These are phyloP conservation scores for Venustoraphidia nigricollis DNA, from an alignment of 2,888 invertebrate genomes.

Conservation along the genomic window DNA sequence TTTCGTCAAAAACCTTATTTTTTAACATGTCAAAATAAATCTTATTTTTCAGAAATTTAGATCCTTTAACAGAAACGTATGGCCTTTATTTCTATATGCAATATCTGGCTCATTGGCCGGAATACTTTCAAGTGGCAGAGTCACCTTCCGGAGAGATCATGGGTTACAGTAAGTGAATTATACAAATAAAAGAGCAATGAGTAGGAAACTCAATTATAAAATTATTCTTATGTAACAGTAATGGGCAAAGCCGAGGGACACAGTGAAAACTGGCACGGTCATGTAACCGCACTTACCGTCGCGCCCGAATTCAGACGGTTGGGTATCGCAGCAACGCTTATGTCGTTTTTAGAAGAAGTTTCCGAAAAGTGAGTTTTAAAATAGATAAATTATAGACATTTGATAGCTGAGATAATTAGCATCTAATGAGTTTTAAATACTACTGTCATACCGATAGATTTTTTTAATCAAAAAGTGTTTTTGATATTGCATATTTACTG, in stretches of 20 bases:
- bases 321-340: conserved; percentile 82
- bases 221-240: conserved; percentile 40
- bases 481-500: not conserved
- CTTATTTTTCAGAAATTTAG: conserved; percentile 65
- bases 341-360: conserved; percentile 88
- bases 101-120: conserved; percentile 96
- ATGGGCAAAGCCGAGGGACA: conserved; percentile 99
- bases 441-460: not conserved
- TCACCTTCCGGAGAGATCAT: conserved; percentile 92
- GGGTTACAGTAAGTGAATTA: conserved; percentile 84
- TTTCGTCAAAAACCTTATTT: not conserved
- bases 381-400: not conserved
- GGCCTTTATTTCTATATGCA: conserved; percentile 93
- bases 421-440: no score
- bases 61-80: conserved; percentile 94
- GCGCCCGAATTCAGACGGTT: conserved; percentile 86
- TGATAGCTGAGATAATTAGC: no score
- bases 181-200: not conserved
- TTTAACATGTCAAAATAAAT: no score
- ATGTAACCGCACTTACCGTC: conserved; percentile 95
- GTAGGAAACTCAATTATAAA: not conserved
- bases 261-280: conserved; percentile 96
- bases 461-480: conserved; percentile 4
- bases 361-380: conserved; percentile 69
- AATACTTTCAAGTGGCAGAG: conserved; percentile 95